Conservation (phyloP, 2,888 invertebrate species). For the Mactromeris polynyma region DNA sequence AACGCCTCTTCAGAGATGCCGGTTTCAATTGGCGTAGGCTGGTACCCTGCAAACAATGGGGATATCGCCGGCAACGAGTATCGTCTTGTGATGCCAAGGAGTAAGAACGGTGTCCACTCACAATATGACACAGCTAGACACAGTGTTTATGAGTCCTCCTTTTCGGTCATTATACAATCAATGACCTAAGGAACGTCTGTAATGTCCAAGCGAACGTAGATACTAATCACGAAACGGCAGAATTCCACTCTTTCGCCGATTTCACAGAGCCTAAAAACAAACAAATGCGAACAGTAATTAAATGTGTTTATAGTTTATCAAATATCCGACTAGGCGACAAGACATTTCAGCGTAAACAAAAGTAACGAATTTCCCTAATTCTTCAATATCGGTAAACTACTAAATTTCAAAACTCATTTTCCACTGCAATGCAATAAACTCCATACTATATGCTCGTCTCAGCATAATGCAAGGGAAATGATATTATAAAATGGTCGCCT, state of each 20-base stretch:
- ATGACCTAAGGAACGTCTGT: background rate
- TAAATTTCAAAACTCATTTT: slow-evolving; percentile 31
- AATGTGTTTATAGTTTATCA: background rate
- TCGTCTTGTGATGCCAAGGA: background rate
- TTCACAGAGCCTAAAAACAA: background rate
- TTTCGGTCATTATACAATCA: background rate
- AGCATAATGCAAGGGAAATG: slow-evolving; percentile 47
- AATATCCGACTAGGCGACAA: background rate
- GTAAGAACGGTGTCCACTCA: background rate
- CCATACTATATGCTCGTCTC: background rate
- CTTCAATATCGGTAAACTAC: slow-evolving; percentile 12
- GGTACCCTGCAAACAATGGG: background rate
- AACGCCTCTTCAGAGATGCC: background rate
- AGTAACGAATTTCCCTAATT: background rate
- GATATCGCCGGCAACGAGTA: background rate
- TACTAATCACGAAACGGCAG: background rate
- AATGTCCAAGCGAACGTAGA: background rate
- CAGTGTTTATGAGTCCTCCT: background rate
- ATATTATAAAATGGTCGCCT: slow-evolving; percentile 53
- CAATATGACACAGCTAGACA: background rate
- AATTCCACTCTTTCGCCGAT: background rate
- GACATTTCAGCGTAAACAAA: background rate
- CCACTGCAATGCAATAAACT: slow-evolving; percentile 44
- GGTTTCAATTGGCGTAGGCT: background rate
- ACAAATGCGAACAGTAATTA: background rate